Evolutionary conservation across 2,113 vertebrate species (phyloP).

Genomic region (Octodon degus): DNA sequence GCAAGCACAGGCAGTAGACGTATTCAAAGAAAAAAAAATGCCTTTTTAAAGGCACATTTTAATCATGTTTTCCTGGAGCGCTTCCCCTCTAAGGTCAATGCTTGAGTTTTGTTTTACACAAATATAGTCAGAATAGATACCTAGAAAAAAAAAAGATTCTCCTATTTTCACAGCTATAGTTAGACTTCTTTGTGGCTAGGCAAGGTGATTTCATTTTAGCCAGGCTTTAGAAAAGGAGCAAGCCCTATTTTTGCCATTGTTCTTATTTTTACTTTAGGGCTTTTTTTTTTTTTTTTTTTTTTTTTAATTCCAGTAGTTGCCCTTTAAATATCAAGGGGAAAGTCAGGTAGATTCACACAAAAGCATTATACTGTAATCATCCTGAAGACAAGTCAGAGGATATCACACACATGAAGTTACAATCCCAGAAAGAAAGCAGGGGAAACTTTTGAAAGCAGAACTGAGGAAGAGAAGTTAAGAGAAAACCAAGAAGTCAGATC

Average conservation of each 20-base stretch:
- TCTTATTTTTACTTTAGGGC: not conserved
- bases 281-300: not conserved
- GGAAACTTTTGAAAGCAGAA: slow-evolving; percentile 16
- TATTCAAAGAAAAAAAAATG: not conserved
- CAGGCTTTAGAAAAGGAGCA: not conserved
- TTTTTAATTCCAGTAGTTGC: slow-evolving; percentile 7
- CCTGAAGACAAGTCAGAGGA: not conserved
- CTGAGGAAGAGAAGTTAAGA: not conserved
- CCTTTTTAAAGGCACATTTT: not conserved
- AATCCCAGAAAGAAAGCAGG: not conserved
- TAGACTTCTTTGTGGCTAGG: not conserved
- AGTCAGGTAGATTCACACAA: not conserved
- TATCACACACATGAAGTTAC: not conserved
- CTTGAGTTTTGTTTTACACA: not conserved
- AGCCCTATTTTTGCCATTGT: not conserved
- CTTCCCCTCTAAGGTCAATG: not conserved
- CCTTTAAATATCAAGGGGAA: not conserved
- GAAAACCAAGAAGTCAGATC: not conserved
- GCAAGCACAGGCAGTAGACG: not conserved
- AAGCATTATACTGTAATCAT: not conserved
- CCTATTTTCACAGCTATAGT: slow-evolving; percentile 2
- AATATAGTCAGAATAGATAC: not conserved
- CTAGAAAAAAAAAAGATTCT: not conserved
- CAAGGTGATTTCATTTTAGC: not conserved
- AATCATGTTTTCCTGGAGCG: slow-evolving; percentile 8